These are phyloP conservation scores for Drosophila pachea DNA, from an alignment of 1,140 invertebrate genomes.

Conservation along the genomic window DNA sequence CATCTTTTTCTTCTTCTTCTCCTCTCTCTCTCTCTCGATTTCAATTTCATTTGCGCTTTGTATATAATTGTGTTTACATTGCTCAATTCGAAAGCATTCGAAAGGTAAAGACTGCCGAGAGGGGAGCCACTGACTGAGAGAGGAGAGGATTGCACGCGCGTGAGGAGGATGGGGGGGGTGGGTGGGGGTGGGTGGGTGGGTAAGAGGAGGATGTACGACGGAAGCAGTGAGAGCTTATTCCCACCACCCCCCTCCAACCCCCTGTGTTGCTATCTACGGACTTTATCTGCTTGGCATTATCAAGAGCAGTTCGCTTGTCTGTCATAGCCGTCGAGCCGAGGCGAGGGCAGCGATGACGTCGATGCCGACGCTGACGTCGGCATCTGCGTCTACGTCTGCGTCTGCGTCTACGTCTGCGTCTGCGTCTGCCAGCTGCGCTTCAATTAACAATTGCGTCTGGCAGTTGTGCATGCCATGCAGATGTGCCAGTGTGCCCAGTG, in stretches of 20 bases:
- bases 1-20: too few relatives aligned
- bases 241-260: background rate
- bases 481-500: background rate
- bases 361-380: background rate
- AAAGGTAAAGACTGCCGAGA: too few relatives aligned
- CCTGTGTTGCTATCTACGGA: background rate
- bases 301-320: background rate
- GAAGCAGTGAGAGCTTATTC: background rate
- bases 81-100: slow-evolving; percentile 14
- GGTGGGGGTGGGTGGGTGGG: background rate
- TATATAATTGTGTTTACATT: slow-evolving; percentile 24
- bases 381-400: background rate
- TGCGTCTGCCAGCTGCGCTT: slow-evolving; percentile 1
- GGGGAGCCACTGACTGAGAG: too few relatives aligned
- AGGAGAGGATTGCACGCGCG: too few relatives aligned
- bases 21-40: slow-evolving; percentile 27
- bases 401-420: background rate
- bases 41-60: slow-evolving; percentile 31
- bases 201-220: background rate
- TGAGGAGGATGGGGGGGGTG: background rate
- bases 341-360: slow-evolving; percentile 15
- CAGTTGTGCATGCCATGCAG: background rate
- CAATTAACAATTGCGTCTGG: slow-evolving; percentile 1
- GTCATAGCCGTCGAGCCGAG: background rate
- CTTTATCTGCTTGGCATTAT: slow-evolving; percentile 8